These are phyloP conservation scores for Cetonia aurata DNA, from an alignment of 2,888 invertebrate genomes.

Conservation along the genomic window DNA sequence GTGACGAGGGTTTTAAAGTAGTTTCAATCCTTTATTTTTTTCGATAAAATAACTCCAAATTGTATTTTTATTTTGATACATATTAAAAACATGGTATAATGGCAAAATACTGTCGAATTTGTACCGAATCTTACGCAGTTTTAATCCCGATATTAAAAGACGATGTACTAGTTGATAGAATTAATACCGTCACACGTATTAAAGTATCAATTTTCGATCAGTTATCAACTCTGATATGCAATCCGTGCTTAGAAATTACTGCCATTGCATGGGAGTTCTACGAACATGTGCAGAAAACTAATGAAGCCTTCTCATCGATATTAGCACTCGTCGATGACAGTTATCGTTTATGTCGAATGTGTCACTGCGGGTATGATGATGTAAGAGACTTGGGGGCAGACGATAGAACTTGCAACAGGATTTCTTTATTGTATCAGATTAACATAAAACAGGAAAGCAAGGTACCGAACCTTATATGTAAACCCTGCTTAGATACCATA, in stretches of 20 bases:
- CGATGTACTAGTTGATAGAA: not conserved
- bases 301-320: not conserved
- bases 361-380: not conserved
- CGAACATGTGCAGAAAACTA: not conserved
- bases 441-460: not conserved
- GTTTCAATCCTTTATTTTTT: too few relatives aligned
- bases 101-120: constrained; percentile 12
- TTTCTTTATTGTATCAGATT: not conserved
- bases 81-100: not conserved
- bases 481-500: constrained; percentile 1
- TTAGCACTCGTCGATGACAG: not conserved
- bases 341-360: constrained; percentile 7
- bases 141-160: constrained; percentile 3
- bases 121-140: not conserved
- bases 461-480: not conserved
- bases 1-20: too few relatives aligned
- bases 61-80: too few relatives aligned
- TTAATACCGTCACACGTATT: not conserved
- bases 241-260: constrained; percentile 5
- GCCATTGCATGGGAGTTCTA: not conserved
- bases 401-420: not conserved
- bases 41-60: too few relatives aligned
- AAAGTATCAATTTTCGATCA: not conserved
- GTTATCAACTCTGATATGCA: constrained; percentile 2
- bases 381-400: not conserved